phyloP scores from a whole-genome alignment of 2,888 invertebrate species.

The Merodon equestris region DNA sequence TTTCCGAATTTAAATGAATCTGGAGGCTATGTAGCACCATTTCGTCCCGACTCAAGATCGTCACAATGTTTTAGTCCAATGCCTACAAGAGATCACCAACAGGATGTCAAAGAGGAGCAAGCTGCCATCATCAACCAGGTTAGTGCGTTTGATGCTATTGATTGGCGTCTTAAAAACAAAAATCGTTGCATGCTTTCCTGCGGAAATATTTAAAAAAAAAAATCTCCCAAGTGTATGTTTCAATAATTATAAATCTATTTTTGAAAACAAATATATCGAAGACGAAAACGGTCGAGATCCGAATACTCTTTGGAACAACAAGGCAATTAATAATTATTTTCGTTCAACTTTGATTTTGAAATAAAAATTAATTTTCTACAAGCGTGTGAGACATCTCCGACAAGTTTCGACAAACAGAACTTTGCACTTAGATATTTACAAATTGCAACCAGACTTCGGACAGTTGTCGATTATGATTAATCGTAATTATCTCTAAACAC shows the following conservation, averaged over 20 bases:
- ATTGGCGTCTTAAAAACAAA: background rate
- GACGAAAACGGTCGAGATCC: too few species aligned
- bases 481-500: too few species aligned
- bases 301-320: constrained; percentile 4
- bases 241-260: background rate
- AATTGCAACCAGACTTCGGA: too few species aligned
- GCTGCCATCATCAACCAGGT: constrained; percentile 78
- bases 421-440: too few species aligned
- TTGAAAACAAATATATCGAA: background rate
- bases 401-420: too few species aligned
- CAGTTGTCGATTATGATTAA: too few species aligned
- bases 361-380: too few species aligned
- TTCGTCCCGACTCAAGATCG: constrained; percentile 70
- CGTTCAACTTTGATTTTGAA: constrained; percentile 8
- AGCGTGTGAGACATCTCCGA: too few species aligned
- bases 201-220: background rate
- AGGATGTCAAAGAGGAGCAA: constrained; percentile 78
- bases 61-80: constrained; percentile 76
- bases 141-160: constrained; percentile 64
- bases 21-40: constrained; percentile 77
- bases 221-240: background rate
- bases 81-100: constrained; percentile 78
- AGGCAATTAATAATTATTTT: constrained; percentile 18
- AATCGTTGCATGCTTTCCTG: background rate
- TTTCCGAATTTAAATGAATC: constrained; percentile 79